Percentiles rank a stretch among this genome's conserved stretches.
phyloP scores from a whole-genome alignment of 37 sponge, comb jelly and placozoan species.

The Ianthella basta region DNA sequence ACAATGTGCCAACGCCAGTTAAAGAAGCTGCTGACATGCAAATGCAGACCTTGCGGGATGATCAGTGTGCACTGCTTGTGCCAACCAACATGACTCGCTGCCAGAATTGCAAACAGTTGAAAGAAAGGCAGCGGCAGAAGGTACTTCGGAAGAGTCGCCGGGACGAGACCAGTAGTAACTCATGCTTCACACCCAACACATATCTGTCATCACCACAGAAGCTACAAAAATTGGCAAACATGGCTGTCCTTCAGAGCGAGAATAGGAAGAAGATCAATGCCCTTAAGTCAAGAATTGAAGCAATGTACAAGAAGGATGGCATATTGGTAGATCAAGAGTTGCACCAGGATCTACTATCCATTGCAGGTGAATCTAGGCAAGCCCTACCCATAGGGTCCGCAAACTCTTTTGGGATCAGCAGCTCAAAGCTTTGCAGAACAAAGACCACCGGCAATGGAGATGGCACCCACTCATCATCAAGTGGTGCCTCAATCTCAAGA shows the following conservation, averaged over 20 bases:
- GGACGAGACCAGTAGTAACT: not conserved
- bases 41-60: not conserved
- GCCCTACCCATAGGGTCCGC: not conserved
- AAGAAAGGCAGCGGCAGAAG: conserved; percentile 12
- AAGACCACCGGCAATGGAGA: conserved; percentile 3
- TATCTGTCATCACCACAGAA: too few relatives aligned
- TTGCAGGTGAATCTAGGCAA: not conserved
- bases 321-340: conserved; percentile 3
- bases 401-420: conserved; percentile 27
- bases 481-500: too few relatives aligned
- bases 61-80: conserved; percentile 1
- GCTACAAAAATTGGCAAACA: too few relatives aligned
- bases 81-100: not conserved
- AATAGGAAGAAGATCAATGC: too few relatives aligned
- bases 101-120: not conserved
- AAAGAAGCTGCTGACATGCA: not conserved
- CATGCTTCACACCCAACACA: not conserved
- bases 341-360: not conserved
- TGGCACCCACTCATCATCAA: not conserved
- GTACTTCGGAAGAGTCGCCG: not conserved
- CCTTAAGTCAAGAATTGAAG: too few relatives aligned
- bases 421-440: not conserved
- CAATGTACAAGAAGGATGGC: not conserved
- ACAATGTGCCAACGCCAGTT: not conserved
- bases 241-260: too few relatives aligned